These are phyloP conservation scores for Hylomyscus alleni DNA, from an alignment of 2,797 vertebrate genomes.

Conservation along the genomic window DNA sequence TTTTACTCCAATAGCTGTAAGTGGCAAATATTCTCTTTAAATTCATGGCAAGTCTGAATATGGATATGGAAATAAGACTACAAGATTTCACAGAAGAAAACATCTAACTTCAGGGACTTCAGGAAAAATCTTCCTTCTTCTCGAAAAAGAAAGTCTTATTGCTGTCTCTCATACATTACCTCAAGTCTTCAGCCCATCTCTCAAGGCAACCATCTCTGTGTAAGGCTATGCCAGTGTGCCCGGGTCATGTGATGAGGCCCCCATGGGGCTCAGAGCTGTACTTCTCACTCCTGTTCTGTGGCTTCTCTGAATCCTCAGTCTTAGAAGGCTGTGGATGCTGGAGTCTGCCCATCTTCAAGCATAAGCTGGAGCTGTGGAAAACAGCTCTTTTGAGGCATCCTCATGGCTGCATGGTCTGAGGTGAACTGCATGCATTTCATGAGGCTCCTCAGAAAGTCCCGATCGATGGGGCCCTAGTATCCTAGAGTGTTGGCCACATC, in stretches of 20 bases:
- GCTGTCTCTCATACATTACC: background rate
- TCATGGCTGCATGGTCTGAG: background rate
- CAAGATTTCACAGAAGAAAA: background rate
- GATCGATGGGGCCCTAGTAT: background rate
- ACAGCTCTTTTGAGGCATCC: background rate
- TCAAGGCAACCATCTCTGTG: background rate
- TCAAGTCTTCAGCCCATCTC: background rate
- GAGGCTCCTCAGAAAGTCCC: background rate
- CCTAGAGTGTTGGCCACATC: background rate
- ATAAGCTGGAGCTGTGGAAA: background rate
- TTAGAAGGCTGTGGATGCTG: background rate
- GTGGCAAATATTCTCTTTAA: background rate
- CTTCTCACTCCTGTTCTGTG: background rate
- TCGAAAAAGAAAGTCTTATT: background rate
- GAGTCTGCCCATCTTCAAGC: background rate
- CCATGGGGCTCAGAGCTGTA: no score
- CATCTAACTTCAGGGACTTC: background rate
- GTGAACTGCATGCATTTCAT: background rate
- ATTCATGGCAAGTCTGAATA: background rate
- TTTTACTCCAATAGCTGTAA: background rate
- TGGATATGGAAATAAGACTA: background rate
- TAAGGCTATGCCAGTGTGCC: background rate
- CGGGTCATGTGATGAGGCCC: background rate
- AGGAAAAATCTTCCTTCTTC: background rate
- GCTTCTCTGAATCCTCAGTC: background rate